Evolutionary conservation across 2,888 invertebrate genomes (phyloP).

Genomic region (Horisme vitalbata): DNA sequence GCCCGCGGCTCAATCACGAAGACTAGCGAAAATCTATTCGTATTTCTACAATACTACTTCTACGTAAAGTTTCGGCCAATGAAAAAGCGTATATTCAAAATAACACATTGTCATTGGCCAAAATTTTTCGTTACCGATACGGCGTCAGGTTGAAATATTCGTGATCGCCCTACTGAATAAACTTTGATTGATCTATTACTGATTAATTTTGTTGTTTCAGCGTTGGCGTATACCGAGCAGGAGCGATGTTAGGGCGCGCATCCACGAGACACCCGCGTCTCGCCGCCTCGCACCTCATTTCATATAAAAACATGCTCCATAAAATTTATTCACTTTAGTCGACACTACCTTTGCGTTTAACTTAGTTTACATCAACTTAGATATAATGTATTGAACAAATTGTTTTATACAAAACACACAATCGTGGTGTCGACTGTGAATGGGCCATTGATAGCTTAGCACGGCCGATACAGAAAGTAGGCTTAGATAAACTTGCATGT

Average conservation of each 20-base stretch:
- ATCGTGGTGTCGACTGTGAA: not conserved
- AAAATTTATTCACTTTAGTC: conserved; percentile 5
- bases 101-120: too few species aligned
- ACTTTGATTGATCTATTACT: not conserved
- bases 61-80: too few species aligned
- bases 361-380: not conserved
- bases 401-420: not conserved
- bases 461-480: conserved; percentile 1
- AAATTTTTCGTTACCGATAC: too few species aligned
- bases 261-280: conserved; percentile 20
- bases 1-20: too few species aligned
- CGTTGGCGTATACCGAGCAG: conserved; percentile 55
- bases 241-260: conserved; percentile 30
- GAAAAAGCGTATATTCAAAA: too few species aligned
- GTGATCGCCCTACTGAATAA: too few species aligned
- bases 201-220: conserved; percentile 40
- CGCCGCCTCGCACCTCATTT: conserved; percentile 17
- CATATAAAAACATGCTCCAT: conserved; percentile 7
- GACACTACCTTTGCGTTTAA: not conserved
- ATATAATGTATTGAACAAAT: not conserved
- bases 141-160: too few species aligned
- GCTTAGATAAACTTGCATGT: conserved; percentile 7
- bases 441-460: not conserved
- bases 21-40: too few species aligned
- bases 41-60: too few species aligned